Conservation (phyloP, 2,113 vertebrate genomes). For the Epinephelus fuscoguttatus region DNA sequence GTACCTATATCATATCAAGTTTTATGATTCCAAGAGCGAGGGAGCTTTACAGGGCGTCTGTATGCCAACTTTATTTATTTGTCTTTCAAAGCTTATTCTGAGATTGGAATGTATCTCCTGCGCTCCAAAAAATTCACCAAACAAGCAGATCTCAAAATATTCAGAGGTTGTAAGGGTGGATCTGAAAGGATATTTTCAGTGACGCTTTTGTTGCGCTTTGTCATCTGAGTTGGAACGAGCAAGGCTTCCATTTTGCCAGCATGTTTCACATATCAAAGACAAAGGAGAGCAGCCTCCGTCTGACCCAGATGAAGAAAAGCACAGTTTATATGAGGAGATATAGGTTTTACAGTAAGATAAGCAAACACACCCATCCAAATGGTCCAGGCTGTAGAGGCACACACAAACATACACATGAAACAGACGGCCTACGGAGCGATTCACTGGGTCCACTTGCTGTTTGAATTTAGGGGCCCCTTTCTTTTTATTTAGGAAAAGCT, state of each 20-base stretch:
- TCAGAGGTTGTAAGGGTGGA: not conserved
- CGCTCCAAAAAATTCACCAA: not conserved
- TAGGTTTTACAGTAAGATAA: constrained; percentile 41
- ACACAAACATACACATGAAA: constrained; percentile 26
- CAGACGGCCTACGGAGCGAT: not conserved
- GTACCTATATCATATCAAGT: not conserved
- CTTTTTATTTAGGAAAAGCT: constrained; percentile 28
- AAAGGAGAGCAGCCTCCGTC: constrained; percentile 9
- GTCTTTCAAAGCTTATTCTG: not conserved
- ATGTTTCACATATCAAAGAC: constrained; percentile 26
- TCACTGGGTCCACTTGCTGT: not conserved
- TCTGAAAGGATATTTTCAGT: constrained; percentile 1
- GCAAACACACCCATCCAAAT: constrained; percentile 20
- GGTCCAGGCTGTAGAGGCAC: constrained; percentile 2
- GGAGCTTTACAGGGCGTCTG: not conserved
- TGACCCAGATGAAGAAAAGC: constrained; percentile 26
- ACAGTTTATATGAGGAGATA: constrained; percentile 29
- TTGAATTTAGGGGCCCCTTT: constrained; percentile 26
- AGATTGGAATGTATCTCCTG: not conserved
- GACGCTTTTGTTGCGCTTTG: constrained; percentile 7
- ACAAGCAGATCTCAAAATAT: not conserved
- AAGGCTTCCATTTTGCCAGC: not conserved
- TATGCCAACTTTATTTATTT: not conserved
- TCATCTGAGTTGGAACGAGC: not conserved
- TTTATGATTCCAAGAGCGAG: not conserved